Evolutionary conservation across 37 sponge, comb jelly and placozoan species (phyloP), one percentile per base, ranked within the genome.

Genomic region (Beroe ovata): DNA sequence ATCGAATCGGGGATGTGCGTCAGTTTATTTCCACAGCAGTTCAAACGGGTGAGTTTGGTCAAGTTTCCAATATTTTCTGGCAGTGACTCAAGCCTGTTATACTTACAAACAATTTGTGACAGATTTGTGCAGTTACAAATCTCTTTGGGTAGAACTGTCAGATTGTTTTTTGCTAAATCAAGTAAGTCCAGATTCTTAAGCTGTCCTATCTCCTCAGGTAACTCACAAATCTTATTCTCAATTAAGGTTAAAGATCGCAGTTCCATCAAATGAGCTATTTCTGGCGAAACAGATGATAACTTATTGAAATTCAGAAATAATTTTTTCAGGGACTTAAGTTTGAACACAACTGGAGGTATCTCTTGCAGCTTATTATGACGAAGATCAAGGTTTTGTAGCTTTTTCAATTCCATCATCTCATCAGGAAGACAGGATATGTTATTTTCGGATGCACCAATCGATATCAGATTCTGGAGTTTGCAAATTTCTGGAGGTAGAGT

Each of bases 341-440:
- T 29, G 38, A 47, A 77, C 0, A 77, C 54, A 21, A 36, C 84
- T 11, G 84, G 21, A 1, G 84, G 84, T 32, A 77, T 77, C 4
- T 77, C 84, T 8, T 47, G 47, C 22, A 77, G 84, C 84, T 77
- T 77, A 25, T 77, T 77, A 35, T 77, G 84, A n/a, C 84, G 25
- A 6, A 77, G 38, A 42, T 77, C 84, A 20, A 77, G 84, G 23
- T 41, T 42, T 42, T 77, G 58, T 20, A 77, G 84, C 29, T 77
- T 77, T 77, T 42, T 39, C 42, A 77, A 35, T 4, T 77, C 36
- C n/a, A 21, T 42, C 84, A 77, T 41, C 22, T 77, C 84, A n/a
- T 39, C 84, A 21, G 84, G 84, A 20, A 77, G 58, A 6, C 22
- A 21, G 8, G 84, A 26, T 77, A 77, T 77, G 25, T 77, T 77